Base-by-base conservation (phyloP, 2,797 vertebrate species). In the Micropoecilia bifurca region DNA sequence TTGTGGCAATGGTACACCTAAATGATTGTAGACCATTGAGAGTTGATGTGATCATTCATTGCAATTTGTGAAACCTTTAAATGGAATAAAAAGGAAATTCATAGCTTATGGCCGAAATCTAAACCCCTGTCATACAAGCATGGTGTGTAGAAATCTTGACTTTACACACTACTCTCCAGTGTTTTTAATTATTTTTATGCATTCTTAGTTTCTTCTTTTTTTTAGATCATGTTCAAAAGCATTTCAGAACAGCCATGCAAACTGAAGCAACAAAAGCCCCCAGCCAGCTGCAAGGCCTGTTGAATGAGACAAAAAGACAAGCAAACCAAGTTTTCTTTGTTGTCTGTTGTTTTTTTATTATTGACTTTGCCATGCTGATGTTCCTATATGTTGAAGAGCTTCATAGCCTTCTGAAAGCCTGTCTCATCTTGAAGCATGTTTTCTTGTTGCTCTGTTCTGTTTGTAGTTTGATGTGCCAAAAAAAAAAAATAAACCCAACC, bases 271-370 rank as follows among this genome's bases (percentile, higher is more conserved):
- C 72, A 63, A 18, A 6, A 0, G 18, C 68, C 71, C 10, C 39
- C 75, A 74, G 74, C 76, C 82, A 84, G 78, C 83, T 83, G 81
- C 76, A 78, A 46, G 75, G 53, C 63, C 22, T n/a, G 36, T 53
- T 47, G 55, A 73, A 78, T 36, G 41, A 83, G 30, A 76, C 66
- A 22, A 81, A 82, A 77, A 78, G 57, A 50, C 45, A 74, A 45
- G 47, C 50, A 63, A 3, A 69, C 36, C n/a, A 12, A 6, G 10
- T 2, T 55, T 41, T 57, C 69, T 79, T 74, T 7, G 2, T 82
- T 30, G 12, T 83, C 22, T 83, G 48, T 71, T 73, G 2, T 46
- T 46, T 16, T 73, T 85, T 71, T 41, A 41, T 57, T 48, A 68
- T 81, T 78, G 75, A 48, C 73, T 76, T 57, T 77, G 66, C n/a